Base-by-base conservation (phyloP, 2,888 invertebrate species). In the Drosophila hamatofila region DNA sequence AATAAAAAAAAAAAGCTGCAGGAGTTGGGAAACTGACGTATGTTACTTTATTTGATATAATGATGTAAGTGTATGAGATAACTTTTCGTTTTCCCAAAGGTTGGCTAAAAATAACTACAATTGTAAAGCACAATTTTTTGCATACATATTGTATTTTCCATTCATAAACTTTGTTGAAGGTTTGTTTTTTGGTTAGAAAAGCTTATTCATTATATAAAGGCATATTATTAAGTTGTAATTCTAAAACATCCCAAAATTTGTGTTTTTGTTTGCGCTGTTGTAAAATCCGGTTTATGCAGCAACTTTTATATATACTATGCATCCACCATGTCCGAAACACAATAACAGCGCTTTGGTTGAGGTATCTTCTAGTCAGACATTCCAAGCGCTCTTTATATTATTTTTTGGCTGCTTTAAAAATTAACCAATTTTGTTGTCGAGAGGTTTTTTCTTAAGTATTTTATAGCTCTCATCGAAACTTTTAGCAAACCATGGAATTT, bases 381-480 rank as follows among this genome's bases (percentile, higher is more conserved):
- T 16, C 16, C 16, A 42, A 14, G 21, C 3, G 4, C 9, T 18
- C 9, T n/a, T n/a, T n/a, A 30, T 18, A 9, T 18, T 37, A 8
- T 21, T 23, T 23, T 16, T 25, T 8, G 25, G 11, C 1, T 5
- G 4, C 25, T 25, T 46, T 11, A 16, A 23, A 25, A 11, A 48
- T 12, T 2, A 11, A 27, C 11, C n/a, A 27, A 41, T 41, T 41
- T 46, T 14, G n/a, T 44, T 44, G 14, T 25, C 3, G 0, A 9
- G 8, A 9, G 2, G 0, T 9, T 48, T 48, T 16, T 48, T 27
- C 11, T 27, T 30, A 48, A 48, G n/a, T 48, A 27, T n/a, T 25
- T 46, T 9, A 46, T 9, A 46, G 25, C 46, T n/a, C 25, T n/a
- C n/a, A 48, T 48, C 27, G 48, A 48, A 48, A 27, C 27, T 27